Evolutionary conservation across 2,113 vertebrate species (phyloP).

Genomic region (Anoplopoma fimbria): DNA sequence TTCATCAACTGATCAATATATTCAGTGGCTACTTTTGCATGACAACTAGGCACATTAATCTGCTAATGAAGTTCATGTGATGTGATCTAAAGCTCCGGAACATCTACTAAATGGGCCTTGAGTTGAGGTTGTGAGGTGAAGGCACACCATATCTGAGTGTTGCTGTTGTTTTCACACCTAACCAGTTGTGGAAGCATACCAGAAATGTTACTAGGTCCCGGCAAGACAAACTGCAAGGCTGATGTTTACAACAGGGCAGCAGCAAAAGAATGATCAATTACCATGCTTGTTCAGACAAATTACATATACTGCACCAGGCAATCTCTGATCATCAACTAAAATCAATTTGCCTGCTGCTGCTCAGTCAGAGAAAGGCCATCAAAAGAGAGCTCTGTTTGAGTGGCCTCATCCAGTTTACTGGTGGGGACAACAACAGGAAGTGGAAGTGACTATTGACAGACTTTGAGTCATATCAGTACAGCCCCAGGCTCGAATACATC

Average conservation of each 20-base stretch:
- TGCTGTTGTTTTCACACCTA: conserved; percentile 16
- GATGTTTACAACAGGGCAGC: conserved; percentile 22
- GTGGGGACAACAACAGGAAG: conserved; percentile 82
- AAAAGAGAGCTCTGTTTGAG: conserved; percentile 72
- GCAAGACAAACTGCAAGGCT: neutral
- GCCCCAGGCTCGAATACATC: conserved; percentile 61
- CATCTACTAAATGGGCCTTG: neutral
- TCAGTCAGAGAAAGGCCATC: conserved; percentile 59
- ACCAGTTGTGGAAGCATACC: conserved; percentile 3
- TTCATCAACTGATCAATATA: neutral
- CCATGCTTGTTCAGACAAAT: conserved; percentile 66
- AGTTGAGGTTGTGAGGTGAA: conserved; percentile 2
- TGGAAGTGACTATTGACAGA: conserved; percentile 78
- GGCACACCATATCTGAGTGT: neutral
- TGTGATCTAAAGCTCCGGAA: neutral
- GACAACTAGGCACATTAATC: neutral
- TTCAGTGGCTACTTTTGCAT: neutral
- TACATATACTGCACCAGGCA: conserved; percentile 59
- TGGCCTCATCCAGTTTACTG: conserved; percentile 69
- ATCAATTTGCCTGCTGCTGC: conserved; percentile 73
- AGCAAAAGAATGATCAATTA: conserved; percentile 63
- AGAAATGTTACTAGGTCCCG: neutral
- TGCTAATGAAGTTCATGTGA: conserved; percentile 7
- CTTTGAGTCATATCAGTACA: conserved; percentile 72
- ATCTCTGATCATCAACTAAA: conserved; percentile 66